Percentiles rank a stretch among this genome's conserved stretches.
Evolutionary conservation across 1,140 invertebrate species (phyloP).

Genomic region (Drosophila mauritiana): DNA sequence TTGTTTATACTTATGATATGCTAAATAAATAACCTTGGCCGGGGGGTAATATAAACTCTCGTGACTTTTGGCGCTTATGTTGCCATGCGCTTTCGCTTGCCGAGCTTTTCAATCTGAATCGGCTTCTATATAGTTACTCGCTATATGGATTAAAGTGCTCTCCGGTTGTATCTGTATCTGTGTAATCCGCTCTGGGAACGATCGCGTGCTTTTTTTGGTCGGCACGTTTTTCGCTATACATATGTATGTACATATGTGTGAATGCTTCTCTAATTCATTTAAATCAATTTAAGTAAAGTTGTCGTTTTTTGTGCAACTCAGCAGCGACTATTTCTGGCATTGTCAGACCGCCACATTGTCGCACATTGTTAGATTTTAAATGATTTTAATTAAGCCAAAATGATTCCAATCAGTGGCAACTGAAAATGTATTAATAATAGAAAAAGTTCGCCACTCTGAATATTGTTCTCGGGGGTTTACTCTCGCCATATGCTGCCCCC

Average conservation of each 20-base stretch:
- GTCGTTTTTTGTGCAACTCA: constrained; percentile 34
- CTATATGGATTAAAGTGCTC: neutral
- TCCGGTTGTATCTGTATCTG: constrained; percentile 6
- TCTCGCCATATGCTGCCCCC: constrained; percentile 18
- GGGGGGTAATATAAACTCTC: constrained; percentile 60
- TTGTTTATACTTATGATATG: constrained; percentile 47
- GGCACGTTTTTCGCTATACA: constrained; percentile 56
- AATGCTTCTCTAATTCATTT: constrained; percentile 67
- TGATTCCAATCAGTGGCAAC: constrained; percentile 27
- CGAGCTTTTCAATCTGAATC: constrained; percentile 46
- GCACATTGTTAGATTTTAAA: constrained; percentile 60
- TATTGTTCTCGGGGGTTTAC: constrained; percentile 3
- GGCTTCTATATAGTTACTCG: constrained; percentile 17
- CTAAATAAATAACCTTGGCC: constrained; percentile 62
- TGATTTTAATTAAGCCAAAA: constrained; percentile 67
- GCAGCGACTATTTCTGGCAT: constrained; percentile 61
- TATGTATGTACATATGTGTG: neutral
- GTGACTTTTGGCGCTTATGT: constrained; percentile 66
- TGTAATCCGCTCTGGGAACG: constrained; percentile 3
- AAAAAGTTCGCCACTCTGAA: constrained; percentile 9
- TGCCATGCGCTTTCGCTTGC: constrained; percentile 28
- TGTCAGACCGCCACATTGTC: constrained; percentile 37
- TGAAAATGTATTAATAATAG: constrained; percentile 20
- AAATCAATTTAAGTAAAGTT: constrained; percentile 71
- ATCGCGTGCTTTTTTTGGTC: constrained; percentile 66